These are phyloP conservation scores for Heliconius hermathena DNA, from an alignment of 1,140 invertebrate genomes.

Conservation along the genomic window DNA sequence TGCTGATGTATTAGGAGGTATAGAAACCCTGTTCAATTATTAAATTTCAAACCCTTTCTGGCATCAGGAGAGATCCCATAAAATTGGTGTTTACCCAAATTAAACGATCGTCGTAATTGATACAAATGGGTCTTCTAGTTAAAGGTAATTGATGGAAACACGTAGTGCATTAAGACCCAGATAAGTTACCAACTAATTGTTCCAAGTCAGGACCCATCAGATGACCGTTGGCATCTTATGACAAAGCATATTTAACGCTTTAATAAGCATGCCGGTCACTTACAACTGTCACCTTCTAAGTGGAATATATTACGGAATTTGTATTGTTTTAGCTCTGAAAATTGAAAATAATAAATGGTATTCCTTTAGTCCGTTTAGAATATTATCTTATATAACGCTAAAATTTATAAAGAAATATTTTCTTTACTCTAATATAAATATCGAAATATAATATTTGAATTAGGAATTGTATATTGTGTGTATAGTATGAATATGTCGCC, in stretches of 20 bases:
- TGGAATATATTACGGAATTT: conserved; percentile 19
- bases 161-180: conserved; percentile 32
- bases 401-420: no score
- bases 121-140: conserved; percentile 78
- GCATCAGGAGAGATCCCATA: conserved; percentile 61
- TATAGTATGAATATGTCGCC: no score
- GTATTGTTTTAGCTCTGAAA: neutral
- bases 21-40: conserved; percentile 43
- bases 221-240: conserved; percentile 18
- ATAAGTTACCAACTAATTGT: conserved; percentile 41
- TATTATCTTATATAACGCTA: no score
- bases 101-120: conserved; percentile 71
- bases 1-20: neutral
- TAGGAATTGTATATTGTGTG: no score
- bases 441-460: no score
- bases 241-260: conserved; percentile 33
- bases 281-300: conserved; percentile 20
- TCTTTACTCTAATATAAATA: no score
- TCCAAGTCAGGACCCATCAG: conserved; percentile 36
- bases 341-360: neutral
- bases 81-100: conserved; percentile 77
- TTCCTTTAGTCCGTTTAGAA: no score
- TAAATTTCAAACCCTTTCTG: conserved; percentile 68
- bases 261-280: conserved; percentile 25
- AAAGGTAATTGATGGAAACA: conserved; percentile 65